Percentiles rank a stretch among this genome's conserved stretches.
phyloP scores from a whole-genome alignment of 2,797 vertebrate species.

The Forpus xanthops region DNA sequence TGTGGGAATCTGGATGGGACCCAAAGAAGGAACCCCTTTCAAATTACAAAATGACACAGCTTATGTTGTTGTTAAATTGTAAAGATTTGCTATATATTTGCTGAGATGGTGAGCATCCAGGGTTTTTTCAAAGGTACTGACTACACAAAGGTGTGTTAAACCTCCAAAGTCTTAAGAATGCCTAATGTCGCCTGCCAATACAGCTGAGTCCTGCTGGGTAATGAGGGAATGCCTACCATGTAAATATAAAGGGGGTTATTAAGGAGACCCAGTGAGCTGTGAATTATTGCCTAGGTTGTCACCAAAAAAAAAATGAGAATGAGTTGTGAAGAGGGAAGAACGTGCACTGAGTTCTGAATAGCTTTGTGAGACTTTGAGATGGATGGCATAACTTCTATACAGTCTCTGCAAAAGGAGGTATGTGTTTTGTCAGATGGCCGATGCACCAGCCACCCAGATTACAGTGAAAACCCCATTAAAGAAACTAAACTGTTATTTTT shows the following conservation, averaged over 20 bases:
- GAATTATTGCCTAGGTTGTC: constrained; percentile 70
- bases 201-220: constrained; percentile 53
- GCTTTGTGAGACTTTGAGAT: constrained; percentile 38
- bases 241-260: constrained; percentile 70
- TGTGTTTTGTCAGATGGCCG: constrained; percentile 44
- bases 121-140: constrained; percentile 37
- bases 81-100: not conserved
- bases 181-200: constrained; percentile 64
- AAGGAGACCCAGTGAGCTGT: constrained; percentile 67
- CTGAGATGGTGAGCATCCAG: constrained; percentile 12
- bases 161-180: constrained; percentile 19
- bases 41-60: constrained; percentile 46
- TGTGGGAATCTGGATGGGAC: constrained; percentile 8
- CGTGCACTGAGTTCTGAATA: constrained; percentile 55
- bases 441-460: constrained; percentile 7
- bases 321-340: constrained; percentile 55
- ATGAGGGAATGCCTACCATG: constrained; percentile 64
- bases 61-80: constrained; percentile 36
- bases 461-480: constrained; percentile 34
- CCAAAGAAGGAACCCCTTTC: not conserved
- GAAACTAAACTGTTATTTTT: constrained; percentile 56
- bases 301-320: constrained; percentile 48
- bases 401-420: constrained; percentile 30
- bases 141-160: constrained; percentile 36
- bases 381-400: constrained; percentile 13